Base-by-base conservation (phyloP, 2,888 invertebrate species). In the Lypha dubia region DNA sequence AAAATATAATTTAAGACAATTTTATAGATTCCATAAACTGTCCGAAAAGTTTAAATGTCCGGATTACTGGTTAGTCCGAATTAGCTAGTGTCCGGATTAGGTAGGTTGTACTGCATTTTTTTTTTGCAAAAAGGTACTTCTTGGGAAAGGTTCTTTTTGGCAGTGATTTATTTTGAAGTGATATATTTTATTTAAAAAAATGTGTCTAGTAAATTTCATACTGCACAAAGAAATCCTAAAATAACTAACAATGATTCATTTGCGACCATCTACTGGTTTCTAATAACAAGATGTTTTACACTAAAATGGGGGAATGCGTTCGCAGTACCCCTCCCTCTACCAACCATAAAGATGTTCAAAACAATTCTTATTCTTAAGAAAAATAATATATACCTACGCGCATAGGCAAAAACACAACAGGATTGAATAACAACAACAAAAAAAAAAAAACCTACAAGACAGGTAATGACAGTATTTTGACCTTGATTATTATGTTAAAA, bases 391-490 rank as follows among this genome's bases (percentile, higher is more conserved):
- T 53, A 38, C 11, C 38, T 22, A 38, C 13, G 24, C 6, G 1
- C 56, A 44, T 53, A 32, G 17, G 13, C 65, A 56, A 67, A 65
- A 53, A 53, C 24, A 20, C 8, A 58, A 56, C 51, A 74, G 15
- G 35, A 74, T 74, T 15, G 24, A 46, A 32, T n/a, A 6, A 44
- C 46, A 35, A 13, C 17, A 58, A 41, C n/a, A 51, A 8, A 58
- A 1, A 17, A 49, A 56, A 41, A 58, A 41, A 49, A 58, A 38
- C 62, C 44, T 53, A 68, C 35, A 80, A 62, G 28, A 71, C 75
- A 67, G 58, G 76, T 84, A 84, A 76, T 84, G 76, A 77, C 80
- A 80, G 71, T 80, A 77, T 80, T 62, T 73, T 77, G 80, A 80
- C 84, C 84, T 84, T 84, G 84, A 84, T 80, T 84, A 62, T 76